Base-by-base conservation (phyloP, 2,113 vertebrate species). In the Tupaia tana region DNA sequence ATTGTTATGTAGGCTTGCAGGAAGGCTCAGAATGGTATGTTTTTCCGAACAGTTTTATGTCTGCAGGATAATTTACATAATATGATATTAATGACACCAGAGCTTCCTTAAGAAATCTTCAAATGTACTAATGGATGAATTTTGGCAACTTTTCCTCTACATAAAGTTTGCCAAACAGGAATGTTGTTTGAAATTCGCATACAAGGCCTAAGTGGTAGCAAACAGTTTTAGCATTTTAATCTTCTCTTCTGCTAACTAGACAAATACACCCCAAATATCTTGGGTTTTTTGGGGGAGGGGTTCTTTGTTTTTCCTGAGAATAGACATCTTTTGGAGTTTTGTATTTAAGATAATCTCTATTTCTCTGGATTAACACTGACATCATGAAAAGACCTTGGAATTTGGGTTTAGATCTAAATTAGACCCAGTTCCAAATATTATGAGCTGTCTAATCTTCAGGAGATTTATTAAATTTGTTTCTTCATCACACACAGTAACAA, bases 161-260 rank as follows among this genome's bases (percentile, higher is more conserved):
- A 86, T 91, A 94, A 95, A 79, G 25, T 0, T 61, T 98, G 95
- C 92, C 86, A 96, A 86, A 81, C 31, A 66, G 29, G 25, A 82
- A 63, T 78, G 84, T 90, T 73, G 63, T 70, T 54, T 93, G 52
- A 54, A 97, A 56, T 93, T 97, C 24, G 78, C 67, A 90, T 84
- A 85, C 16, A 31, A 75, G 61, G n/a, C 85, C 74, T 63, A 12
- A 54, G 13, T 75, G 74, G 69, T 92, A 54, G 61, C 91, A 56
- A 95, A 67, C 13, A 0, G 0, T 54, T 63, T 95, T 13, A 93
- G 95, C 89, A 95, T 73, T 96, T 96, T 97, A 79, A 52, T 77
- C 86, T 29, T 31, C 58, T 90, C 66, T 95, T 89, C 58, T 86
- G 81, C 71, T 94, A 97, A 96, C 70, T 89, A 97, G 86, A 94